Percentiles rank a stretch among this genome's conserved stretches.
Evolutionary conservation across 2,888 invertebrate genomes (phyloP).

Genomic region (Eupithecia vulgata): DNA sequence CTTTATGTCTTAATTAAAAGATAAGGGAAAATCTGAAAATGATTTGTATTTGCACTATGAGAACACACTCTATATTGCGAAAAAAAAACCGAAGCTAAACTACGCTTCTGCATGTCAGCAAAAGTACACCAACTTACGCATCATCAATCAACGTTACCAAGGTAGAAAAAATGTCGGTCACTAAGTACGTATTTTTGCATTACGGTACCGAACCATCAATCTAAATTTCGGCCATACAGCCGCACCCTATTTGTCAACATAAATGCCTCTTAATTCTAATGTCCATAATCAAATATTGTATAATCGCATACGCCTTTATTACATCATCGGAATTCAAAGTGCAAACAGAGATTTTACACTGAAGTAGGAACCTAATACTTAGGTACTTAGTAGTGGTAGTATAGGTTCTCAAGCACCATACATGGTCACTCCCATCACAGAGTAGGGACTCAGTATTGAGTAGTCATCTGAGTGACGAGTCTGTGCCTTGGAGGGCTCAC

Average conservation of each 20-base stretch:
- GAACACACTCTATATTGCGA: neutral
- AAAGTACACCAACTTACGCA: neutral
- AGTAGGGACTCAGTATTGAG: neutral
- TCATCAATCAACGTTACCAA: constrained; percentile 43
- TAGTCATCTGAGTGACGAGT: neutral
- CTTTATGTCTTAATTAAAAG: too few relatives aligned
- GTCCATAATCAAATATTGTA: neutral
- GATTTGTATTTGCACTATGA: too few relatives aligned
- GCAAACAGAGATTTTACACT: constrained; percentile 1
- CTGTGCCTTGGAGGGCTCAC: too few relatives aligned
- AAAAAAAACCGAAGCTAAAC: neutral
- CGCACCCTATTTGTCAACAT: constrained; percentile 39
- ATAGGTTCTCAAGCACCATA: constrained; percentile 1
- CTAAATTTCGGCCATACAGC: constrained; percentile 34
- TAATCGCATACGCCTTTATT: constrained; percentile 5
- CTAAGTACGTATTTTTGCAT: constrained; percentile 41
- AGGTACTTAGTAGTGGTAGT: neutral
- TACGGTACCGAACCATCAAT: constrained; percentile 38
- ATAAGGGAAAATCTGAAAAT: too few relatives aligned
- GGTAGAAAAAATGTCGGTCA: constrained; percentile 42
- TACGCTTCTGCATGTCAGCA: neutral
- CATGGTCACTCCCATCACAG: neutral
- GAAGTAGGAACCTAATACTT: neutral
- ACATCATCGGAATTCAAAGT: constrained; percentile 9
- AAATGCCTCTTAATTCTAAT: constrained; percentile 15